These are phyloP conservation scores for Sisyra terminalis DNA, from an alignment of 2,888 invertebrate genomes.

Conservation along the genomic window DNA sequence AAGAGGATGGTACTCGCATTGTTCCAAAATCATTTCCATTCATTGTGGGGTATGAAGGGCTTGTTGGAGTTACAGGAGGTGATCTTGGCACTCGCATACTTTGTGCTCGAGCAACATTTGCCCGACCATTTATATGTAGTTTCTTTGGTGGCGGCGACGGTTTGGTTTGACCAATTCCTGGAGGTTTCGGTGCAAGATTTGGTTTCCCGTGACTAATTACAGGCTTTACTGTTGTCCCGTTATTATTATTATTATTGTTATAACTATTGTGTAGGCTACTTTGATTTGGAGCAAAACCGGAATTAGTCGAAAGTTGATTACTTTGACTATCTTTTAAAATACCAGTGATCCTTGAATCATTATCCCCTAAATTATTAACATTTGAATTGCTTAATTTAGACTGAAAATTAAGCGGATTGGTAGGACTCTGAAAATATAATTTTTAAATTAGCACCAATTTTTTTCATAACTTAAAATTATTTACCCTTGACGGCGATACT, in stretches of 20 bases:
- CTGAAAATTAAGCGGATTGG: too few relatives aligned
- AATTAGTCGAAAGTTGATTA: background rate
- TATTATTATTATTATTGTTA: conserved; percentile 22
- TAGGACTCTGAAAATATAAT: too few relatives aligned
- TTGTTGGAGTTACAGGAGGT: conserved; percentile 34
- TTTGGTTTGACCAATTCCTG: conserved; percentile 32
- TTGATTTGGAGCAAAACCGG: conserved; percentile 13
- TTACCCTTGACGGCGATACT: conserved; percentile 15
- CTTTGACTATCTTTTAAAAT: background rate
- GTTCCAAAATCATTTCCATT: conserved; percentile 22
- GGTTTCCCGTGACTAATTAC: conserved; percentile 58
- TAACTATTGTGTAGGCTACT: conserved; percentile 25
- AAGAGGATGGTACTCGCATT: conserved; percentile 26
- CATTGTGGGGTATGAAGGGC: conserved; percentile 13
- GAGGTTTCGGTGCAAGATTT: conserved; percentile 70
- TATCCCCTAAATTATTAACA: conserved; percentile 20
- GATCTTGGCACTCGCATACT: conserved; percentile 72
- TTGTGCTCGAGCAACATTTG: conserved; percentile 54
- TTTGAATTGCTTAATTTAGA: conserved; percentile 13
- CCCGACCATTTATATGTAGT: conserved; percentile 34
- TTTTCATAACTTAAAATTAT: conserved; percentile 22
- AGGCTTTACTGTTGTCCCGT: conserved; percentile 25
- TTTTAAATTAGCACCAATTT: conserved; percentile 17
- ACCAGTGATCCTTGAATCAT: background rate
- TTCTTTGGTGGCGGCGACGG: conserved; percentile 53